Evolutionary conservation across 2,888 invertebrate genomes (phyloP).

Genomic region (Lobophora halterata): DNA sequence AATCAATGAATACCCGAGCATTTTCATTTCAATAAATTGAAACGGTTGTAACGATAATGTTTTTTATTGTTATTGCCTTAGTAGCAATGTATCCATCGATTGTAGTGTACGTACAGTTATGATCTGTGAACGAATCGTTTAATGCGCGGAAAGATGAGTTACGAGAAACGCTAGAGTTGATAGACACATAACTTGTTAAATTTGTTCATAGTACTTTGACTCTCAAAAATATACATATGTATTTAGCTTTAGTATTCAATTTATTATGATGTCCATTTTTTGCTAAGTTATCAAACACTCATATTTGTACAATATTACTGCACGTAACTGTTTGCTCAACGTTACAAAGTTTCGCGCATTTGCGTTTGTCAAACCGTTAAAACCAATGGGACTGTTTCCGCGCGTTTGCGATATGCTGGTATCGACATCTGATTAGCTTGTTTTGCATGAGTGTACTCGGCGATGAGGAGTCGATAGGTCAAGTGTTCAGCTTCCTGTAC

Average conservation of each 20-base stretch:
- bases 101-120: not conserved
- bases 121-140: too few species aligned
- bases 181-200: too few species aligned
- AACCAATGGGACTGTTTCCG: conserved; percentile 9
- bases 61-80: conserved; percentile 5
- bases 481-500: conserved; percentile 7
- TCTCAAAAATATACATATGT: too few species aligned
- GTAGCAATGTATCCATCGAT: not conserved
- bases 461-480: conserved; percentile 10
- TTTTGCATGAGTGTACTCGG: not conserved
- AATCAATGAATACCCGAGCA: conserved; percentile 6
- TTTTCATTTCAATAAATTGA: conserved; percentile 4
- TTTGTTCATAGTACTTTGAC: too few species aligned
- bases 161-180: too few species aligned
- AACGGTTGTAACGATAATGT: conserved; percentile 2
- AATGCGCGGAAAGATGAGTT: too few species aligned
- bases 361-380: conserved; percentile 5
- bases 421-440: conserved; percentile 6
- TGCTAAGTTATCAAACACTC: too few species aligned
- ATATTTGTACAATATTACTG: too few species aligned
- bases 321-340: conserved; percentile 3
- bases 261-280: too few species aligned
- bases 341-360: conserved; percentile 5
- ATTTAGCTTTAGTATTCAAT: too few species aligned
- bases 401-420: conserved; percentile 7